Base-by-base conservation (phyloP, 2,888 invertebrate genomes). In the Ornithoptera alexandrae region DNA sequence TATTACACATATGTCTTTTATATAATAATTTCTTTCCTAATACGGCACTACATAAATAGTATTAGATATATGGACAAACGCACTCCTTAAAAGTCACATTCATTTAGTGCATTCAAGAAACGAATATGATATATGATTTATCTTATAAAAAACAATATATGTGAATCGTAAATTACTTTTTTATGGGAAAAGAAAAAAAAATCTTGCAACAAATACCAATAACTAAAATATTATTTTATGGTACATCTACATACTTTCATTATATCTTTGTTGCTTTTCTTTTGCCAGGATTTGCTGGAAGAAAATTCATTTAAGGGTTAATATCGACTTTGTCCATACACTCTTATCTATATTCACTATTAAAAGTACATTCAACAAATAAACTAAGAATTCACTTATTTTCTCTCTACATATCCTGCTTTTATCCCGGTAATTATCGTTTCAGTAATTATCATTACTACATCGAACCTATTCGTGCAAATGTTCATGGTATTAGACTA, bases 341-440 rank as follows among this genome's bases (percentile, higher is more conserved):
- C 1, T 39, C 39, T 1, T 10, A 39, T 7, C 10, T 30, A 30
- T 30, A 50, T 15, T 6, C 3, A 50, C 56, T 62, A 62, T 62
- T 67, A 62, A 67, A 67, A 62, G 61, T 61, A 67, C 62, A 56
- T 67, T 61, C 56, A 22, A 53, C 50, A 17, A 61, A 69, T 69
- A 42, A 69, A 60, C 65, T 42, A 39, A 64, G 56, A 24, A 65
- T 61, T 69, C 65, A 69, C 69, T 69, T 65, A 65, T 61, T 69
- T 57, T 24, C 62, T 69, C 62, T 36, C 62, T 62, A 46, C 57
- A 69, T 17, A 30, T 18, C 62, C 36, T 62, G 59, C 62, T 66
- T 66, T 70, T 62, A 69, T 70, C 62, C 36, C 22, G 2, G 66
- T 70, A 70, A 70, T 70, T 62, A 66, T 70, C 66, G 58, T 70